Conservation (phyloP, 1,140 invertebrate genomes). For the Lordiphosa mommai region DNA sequence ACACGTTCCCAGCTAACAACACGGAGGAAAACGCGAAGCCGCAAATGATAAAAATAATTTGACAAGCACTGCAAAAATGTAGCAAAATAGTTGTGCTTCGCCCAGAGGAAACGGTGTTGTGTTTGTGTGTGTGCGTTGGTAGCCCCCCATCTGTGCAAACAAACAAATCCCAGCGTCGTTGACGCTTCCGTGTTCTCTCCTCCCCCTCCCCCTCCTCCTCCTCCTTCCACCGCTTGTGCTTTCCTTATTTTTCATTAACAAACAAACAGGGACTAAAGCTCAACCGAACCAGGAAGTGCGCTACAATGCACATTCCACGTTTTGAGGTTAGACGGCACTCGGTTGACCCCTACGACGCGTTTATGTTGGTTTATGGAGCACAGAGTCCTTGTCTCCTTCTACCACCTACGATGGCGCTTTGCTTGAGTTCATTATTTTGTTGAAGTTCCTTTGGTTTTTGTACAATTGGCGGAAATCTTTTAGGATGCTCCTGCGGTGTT, state of each 20-base stretch:
- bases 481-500: too few species aligned
- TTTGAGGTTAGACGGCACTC: too few species aligned
- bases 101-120: background rate
- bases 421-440: too few species aligned
- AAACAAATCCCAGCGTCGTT: conserved; percentile 24
- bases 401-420: too few species aligned
- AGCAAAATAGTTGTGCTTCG: conserved; percentile 33
- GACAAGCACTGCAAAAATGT: conserved; percentile 34
- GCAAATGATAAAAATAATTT: conserved; percentile 32
- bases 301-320: conserved; percentile 40
- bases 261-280: conserved; percentile 15
- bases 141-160: conserved; percentile 17
- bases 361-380: too few species aligned
- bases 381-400: too few species aligned
- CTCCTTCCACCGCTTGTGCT: background rate
- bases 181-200: conserved; percentile 5
- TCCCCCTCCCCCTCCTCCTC: too few species aligned
- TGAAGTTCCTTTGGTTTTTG: too few species aligned
- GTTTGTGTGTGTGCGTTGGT: too few species aligned
- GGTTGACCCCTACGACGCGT: too few species aligned
- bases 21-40: background rate
- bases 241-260: conserved; percentile 57
- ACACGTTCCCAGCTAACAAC: conserved; percentile 35
- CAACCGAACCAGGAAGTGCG: conserved; percentile 57
- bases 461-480: too few species aligned